phyloP scores from a whole-genome alignment of 2,797 vertebrate species.

The Coilia nasus region DNA sequence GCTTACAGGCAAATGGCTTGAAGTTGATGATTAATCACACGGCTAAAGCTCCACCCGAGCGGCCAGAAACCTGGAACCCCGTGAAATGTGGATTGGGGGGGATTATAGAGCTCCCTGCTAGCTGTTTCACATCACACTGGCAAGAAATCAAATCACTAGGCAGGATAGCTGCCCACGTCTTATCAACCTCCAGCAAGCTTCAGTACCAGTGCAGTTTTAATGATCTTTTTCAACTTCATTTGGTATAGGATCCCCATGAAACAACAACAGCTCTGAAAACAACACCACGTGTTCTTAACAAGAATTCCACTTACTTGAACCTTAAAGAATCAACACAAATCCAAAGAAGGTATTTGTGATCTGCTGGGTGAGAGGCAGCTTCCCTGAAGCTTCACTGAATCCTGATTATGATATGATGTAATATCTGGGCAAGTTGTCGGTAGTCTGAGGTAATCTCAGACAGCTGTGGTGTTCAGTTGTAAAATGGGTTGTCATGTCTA shows the following conservation, averaged over 20 bases:
- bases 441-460: too few species aligned
- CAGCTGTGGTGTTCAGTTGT: too few species aligned
- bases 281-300: not conserved
- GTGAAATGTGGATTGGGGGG: not conserved
- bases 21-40: slow-evolving; percentile 5
- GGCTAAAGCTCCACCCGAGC: not conserved
- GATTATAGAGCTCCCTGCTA: slow-evolving; percentile 13
- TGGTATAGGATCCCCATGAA: not conserved
- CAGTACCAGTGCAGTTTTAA: not conserved
- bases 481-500: too few species aligned
- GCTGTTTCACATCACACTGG: not conserved
- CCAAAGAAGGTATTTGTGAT: not conserved
- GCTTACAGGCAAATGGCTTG: not conserved
- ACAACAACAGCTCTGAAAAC: not conserved
- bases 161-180: not conserved
- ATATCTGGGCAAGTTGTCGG: too few species aligned
- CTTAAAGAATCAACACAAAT: not conserved
- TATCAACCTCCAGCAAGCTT: not conserved
- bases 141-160: not conserved
- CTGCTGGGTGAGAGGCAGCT: not conserved
- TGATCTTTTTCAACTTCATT: not conserved
- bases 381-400: too few species aligned
- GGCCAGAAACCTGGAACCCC: not conserved
- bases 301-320: not conserved
- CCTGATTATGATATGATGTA: too few species aligned